Evolutionary conservation across 2,888 invertebrate genomes (phyloP), one percentile per base, ranked within the genome.

Genomic region (Ennomos fuscantarius): DNA sequence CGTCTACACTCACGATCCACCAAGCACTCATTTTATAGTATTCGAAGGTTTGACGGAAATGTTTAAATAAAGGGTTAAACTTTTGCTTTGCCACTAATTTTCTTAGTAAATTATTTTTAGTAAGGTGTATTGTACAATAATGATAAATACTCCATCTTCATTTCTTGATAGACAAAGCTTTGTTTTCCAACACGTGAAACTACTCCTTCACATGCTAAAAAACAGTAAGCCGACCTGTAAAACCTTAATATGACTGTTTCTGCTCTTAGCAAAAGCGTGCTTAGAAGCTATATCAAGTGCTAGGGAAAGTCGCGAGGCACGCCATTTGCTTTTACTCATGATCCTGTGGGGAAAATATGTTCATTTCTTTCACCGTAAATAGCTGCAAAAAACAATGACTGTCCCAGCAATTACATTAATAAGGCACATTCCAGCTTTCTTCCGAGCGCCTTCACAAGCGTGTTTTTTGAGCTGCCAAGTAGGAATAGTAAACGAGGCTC

Each of bases 301-400:
- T 12, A 39, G 11, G 31, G 10, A 8, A 5, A 32, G 33, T 9
- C 31, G 33, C 43, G 35, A 35, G 31, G 11, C 36, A 46, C 46
- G 46, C 46, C 11, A 31, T 9, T 33, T 3, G 32, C n/a, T 33
- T 48, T 48, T 44, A 39, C 1, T 24, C 45, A 42, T 36, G 36
- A 13, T 32, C 51, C 37, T 39, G 34, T 34, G 8, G 9, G 41
- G 43, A 34, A 24, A 15, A 36, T 47, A 36, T 47, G 36, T 37
- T 32, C 37, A 47, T 47, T 47, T 47, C 15, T 5, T 35, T 10
- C 12, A 42, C 10, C 52, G 58, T 63, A 24, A 24, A 24, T 24
- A 6, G 24, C 24, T 24, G 24, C 24, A 24, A 24, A 24, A 24
- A 24, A 24, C 24, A 5, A 6, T 24, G 24, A 24, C 24, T 6